Conservation (phyloP, 2,888 invertebrate genomes). For the Chymomyza caudatula region DNA sequence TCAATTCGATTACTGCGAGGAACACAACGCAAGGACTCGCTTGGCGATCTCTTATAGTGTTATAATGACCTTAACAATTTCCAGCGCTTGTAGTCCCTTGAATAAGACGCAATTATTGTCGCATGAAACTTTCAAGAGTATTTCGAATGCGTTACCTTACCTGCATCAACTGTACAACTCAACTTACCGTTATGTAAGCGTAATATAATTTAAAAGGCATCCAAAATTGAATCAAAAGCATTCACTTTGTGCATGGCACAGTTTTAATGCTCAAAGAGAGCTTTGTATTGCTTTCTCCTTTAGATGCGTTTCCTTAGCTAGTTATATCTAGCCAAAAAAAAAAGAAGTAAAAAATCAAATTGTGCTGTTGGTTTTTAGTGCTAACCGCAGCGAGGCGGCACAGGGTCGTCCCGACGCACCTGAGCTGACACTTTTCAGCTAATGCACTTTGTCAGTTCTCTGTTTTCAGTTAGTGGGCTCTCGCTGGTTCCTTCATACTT, state of each 20-base stretch:
- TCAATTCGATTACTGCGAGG: no score
- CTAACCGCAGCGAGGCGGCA: background rate
- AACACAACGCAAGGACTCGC: no score
- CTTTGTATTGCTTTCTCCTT: background rate
- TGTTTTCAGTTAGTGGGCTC: background rate
- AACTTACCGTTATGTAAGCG: constrained; percentile 33
- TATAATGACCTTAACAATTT: no score
- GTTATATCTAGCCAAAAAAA: background rate
- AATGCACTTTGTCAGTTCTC: constrained; percentile 35
- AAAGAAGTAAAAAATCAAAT: background rate
- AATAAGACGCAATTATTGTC: no score
- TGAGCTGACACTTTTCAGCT: constrained; percentile 24
- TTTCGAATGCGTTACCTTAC: no score
- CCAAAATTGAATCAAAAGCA: constrained; percentile 40
- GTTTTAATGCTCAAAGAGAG: background rate
- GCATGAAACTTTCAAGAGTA: no score
- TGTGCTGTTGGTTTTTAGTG: background rate
- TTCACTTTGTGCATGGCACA: constrained; percentile 32
- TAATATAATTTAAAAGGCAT: constrained; percentile 51
- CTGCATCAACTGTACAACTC: background rate
- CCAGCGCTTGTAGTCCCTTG: no score
- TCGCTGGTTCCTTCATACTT: background rate
- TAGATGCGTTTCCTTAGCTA: background rate
- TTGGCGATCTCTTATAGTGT: no score
- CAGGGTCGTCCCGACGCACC: background rate